Evolutionary conservation across 2,113 vertebrate species (phyloP), one percentile per base, ranked within the genome.

Genomic region (Kryptolebias marmoratus): DNA sequence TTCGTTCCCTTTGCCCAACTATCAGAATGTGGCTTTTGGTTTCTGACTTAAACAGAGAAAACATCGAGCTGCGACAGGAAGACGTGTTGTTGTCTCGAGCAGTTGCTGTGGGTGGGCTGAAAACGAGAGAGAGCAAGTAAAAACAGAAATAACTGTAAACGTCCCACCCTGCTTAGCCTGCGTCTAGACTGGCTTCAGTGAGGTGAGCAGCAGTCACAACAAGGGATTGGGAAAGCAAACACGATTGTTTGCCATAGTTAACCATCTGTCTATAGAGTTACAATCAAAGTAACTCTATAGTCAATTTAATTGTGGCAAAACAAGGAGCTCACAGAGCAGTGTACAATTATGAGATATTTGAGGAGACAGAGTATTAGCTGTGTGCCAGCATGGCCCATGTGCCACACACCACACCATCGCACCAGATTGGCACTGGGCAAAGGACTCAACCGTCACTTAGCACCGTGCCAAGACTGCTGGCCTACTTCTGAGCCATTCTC

Each of bases 121-220:
- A 85, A 87, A 69, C 58, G 62, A 81, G 71, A 80, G 64, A 85
- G 39, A 10, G 48, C 71, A 48, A 74, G 84, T 75, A 91, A 88
- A 88, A 87, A 91, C 82, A 91, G 79, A 79, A 85, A 83, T 87
- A 86, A 89, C 81, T 80, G 87, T 89, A 89, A 89, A 89, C 81
- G 91, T 92, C 90, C 90, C 90, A 88, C 92, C 93, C 91, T 89
- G 81, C 79, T 90, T 69, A 83, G 85, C 75, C 67, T 79, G 68
- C 59, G 86, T 93, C 91, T 92, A 83, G 86, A 90, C 89, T 68
- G 61, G 84, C 68, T 87, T 71, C 63, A 8, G 53, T 66, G 56
- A 86, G 65, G 77, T 84, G 50, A 78, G 82, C 63, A 44, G 71
- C 84, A 89, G 84, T 83, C 87, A 87, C 78, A 87, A 87, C 83